phyloP scores from a whole-genome alignment of 2,797 vertebrate genomes.

The Danio albolineatus region DNA sequence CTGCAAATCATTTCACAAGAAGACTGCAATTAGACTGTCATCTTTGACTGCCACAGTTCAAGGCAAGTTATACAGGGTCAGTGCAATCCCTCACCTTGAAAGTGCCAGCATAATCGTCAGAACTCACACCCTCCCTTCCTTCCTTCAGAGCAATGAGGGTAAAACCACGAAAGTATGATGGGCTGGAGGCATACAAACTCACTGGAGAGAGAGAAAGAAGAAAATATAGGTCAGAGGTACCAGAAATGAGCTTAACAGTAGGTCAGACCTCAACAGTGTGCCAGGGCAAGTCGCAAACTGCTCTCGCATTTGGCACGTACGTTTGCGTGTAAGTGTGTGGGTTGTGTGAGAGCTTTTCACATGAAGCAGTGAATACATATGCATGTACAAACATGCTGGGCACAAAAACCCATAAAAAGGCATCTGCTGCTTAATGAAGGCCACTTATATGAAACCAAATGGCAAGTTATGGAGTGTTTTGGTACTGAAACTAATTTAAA shows the following conservation, averaged over 20 bases:
- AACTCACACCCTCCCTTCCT: constrained; percentile 89
- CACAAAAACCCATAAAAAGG: constrained; percentile 33
- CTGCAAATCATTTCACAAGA: constrained; percentile 23
- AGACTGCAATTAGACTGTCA: constrained; percentile 40
- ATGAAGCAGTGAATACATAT: constrained; percentile 42
- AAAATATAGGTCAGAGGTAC: constrained; percentile 69
- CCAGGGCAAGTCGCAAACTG: constrained; percentile 58
- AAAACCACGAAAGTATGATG: constrained; percentile 94
- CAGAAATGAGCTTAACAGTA: constrained; percentile 44
- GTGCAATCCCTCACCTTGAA: constrained; percentile 87
- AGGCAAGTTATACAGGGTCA: constrained; percentile 39
- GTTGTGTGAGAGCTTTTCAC: constrained; percentile 55
- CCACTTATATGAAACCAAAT: constrained; percentile 28
- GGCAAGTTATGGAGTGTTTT: not conserved
- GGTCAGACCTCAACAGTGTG: constrained; percentile 55
- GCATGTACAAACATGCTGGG: constrained; percentile 49
- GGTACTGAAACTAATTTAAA: not conserved
- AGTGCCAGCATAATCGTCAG: constrained; percentile 89
- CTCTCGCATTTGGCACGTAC: constrained; percentile 28
- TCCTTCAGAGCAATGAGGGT: constrained; percentile 93
- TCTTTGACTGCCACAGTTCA: constrained; percentile 34
- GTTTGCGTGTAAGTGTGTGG: constrained; percentile 19
- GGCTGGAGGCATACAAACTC: constrained; percentile 88
- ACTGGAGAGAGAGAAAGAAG: constrained; percentile 75
- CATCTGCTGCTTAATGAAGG: constrained; percentile 30